These are phyloP conservation scores for Silvanus unidentatus DNA, from an alignment of 2,888 invertebrate species.

Conservation along the genomic window DNA sequence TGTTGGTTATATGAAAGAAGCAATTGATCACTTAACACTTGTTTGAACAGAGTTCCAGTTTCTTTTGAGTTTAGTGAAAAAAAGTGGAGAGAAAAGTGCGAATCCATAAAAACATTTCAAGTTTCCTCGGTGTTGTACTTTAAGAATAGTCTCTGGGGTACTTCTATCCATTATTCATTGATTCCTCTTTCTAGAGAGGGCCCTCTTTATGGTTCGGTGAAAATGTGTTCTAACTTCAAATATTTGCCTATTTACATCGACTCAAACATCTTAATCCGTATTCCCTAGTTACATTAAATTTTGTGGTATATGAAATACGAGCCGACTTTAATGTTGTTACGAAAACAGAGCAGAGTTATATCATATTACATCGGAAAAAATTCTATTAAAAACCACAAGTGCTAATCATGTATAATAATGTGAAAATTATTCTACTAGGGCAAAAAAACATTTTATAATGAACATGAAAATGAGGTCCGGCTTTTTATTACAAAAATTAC, in stretches of 20 bases:
- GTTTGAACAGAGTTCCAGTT: slow-evolving; percentile 19
- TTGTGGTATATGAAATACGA: background rate
- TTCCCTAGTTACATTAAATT: background rate
- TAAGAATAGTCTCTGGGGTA: slow-evolving; percentile 33
- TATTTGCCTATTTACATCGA: slow-evolving; percentile 28
- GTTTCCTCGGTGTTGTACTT: slow-evolving; percentile 33
- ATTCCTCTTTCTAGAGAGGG: slow-evolving; percentile 24
- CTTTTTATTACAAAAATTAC: too few species aligned
- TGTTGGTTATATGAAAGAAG: too few species aligned
- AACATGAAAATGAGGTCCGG: too few species aligned
- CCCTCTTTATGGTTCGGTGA: slow-evolving; percentile 20
- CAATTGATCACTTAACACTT: slow-evolving; percentile 25
- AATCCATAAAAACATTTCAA: slow-evolving; percentile 30
- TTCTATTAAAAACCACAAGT: too few species aligned
- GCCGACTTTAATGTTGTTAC: too few species aligned
- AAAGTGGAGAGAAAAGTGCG: slow-evolving; percentile 21
- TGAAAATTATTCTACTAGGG: too few species aligned
- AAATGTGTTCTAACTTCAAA: slow-evolving; percentile 26
- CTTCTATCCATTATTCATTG: slow-evolving; percentile 37
- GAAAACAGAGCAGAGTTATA: too few species aligned
- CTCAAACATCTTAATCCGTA: slow-evolving; percentile 4
- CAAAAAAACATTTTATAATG: too few species aligned
- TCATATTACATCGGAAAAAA: too few species aligned
- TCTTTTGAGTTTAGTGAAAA: slow-evolving; percentile 4
- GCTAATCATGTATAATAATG: too few species aligned